Evolutionary conservation across 2,797 vertebrate species (phyloP).

Genomic region (Liasis olivaceus): DNA sequence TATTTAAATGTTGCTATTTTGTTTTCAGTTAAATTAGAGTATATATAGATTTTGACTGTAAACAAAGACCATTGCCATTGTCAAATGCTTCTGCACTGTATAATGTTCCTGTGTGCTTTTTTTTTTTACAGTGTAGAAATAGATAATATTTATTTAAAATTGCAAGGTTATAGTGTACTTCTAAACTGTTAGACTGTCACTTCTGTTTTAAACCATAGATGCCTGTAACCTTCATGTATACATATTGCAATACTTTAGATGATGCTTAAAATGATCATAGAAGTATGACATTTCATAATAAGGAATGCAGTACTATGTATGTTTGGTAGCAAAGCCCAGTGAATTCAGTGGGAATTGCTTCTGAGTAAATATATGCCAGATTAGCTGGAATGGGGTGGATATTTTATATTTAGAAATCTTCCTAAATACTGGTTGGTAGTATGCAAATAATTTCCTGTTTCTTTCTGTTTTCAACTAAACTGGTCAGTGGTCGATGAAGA

Average conservation of each 20-base stretch:
- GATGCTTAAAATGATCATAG: constrained; percentile 49
- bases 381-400: not conserved
- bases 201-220: constrained; percentile 38
- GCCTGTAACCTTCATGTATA: constrained; percentile 50
- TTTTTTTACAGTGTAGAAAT: constrained; percentile 40
- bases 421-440: constrained; percentile 65
- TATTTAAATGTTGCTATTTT: not conserved
- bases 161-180: constrained; percentile 27
- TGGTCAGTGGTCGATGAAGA: constrained; percentile 93
- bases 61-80: constrained; percentile 44
- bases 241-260: constrained; percentile 59
- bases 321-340: constrained; percentile 49
- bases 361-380: not conserved
- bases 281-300: constrained; percentile 23
- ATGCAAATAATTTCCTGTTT: constrained; percentile 81
- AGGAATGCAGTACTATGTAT: constrained; percentile 12
- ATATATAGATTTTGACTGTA: constrained; percentile 7
- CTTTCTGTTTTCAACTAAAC: constrained; percentile 84
- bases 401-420: constrained; percentile 44
- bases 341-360: not conserved
- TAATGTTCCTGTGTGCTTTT: constrained; percentile 43
- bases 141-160: constrained; percentile 10
- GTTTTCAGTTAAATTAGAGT: not conserved
- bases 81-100: constrained; percentile 60
- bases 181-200: constrained; percentile 27